Conservation (phyloP, 2,888 invertebrate species). For the Tiliacea citrago region DNA sequence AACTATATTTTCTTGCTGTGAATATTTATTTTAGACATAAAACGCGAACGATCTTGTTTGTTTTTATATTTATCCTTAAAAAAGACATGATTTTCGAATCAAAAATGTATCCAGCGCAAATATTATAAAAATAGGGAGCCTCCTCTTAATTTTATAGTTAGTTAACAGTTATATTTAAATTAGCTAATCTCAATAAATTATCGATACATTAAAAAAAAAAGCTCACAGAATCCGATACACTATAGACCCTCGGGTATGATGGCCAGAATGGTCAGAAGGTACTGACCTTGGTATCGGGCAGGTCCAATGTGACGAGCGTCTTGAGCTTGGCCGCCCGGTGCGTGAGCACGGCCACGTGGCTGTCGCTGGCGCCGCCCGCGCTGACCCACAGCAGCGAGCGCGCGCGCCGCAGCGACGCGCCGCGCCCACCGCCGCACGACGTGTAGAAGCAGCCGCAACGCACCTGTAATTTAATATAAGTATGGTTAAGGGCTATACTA, state of each 20-base stretch:
- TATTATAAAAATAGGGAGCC: too few relatives aligned
- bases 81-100: too few relatives aligned
- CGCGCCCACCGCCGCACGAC: slow-evolving; percentile 83
- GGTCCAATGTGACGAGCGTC: slow-evolving; percentile 94
- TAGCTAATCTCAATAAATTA: neutral
- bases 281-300: slow-evolving; percentile 93
- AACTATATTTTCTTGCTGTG: too few relatives aligned
- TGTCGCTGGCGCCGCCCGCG: slow-evolving; percentile 94
- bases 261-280: neutral
- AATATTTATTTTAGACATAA: too few relatives aligned
- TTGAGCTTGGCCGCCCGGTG: slow-evolving; percentile 94
- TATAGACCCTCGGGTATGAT: neutral
- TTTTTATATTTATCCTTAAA: too few relatives aligned
- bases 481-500: too few relatives aligned
- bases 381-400: slow-evolving; percentile 98
- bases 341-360: slow-evolving; percentile 95
- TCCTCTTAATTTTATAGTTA: neutral
- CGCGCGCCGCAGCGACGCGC: slow-evolving; percentile 91
- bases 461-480: slow-evolving; percentile 90
- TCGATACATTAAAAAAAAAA: neutral
- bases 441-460: slow-evolving; percentile 97
- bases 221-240: neutral
- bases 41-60: too few relatives aligned
- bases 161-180: neutral
- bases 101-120: too few relatives aligned